Evolutionary conservation across 2,888 invertebrate species (phyloP).

Genomic region (Oscheius myriophilus): DNA sequence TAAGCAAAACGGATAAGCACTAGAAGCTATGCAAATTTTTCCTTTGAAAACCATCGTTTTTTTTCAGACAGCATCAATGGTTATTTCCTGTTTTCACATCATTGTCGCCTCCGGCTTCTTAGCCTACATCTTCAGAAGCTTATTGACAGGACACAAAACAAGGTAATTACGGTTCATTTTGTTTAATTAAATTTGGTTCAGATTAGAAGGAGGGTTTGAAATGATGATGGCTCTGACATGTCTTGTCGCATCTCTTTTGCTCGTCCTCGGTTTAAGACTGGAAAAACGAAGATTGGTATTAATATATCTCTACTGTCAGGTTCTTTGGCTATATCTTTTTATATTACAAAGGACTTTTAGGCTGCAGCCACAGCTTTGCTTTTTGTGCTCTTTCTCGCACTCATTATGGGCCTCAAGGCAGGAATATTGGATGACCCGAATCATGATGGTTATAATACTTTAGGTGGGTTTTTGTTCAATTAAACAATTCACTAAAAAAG

Average conservation of each 20-base stretch:
- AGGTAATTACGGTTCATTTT: not conserved
- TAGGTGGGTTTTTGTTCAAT: constrained; percentile 28
- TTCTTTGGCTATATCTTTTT: not conserved
- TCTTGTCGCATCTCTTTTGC: constrained; percentile 41
- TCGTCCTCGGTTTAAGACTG: constrained; percentile 40
- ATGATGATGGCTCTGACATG: constrained; percentile 29
- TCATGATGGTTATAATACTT: constrained; percentile 46
- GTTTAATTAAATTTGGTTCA: not conserved
- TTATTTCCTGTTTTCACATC: constrained; percentile 50
- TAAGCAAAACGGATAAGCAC: no score
- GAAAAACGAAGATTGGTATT: constrained; percentile 44
- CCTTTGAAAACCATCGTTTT: no score
- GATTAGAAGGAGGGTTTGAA: constrained; percentile 39
- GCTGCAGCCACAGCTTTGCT: constrained; percentile 45
- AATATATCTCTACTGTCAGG: constrained; percentile 51
- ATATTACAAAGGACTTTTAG: constrained; percentile 42
- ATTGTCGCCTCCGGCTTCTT: constrained; percentile 38
- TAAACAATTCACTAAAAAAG: not conserved
- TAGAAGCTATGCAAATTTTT: no score
- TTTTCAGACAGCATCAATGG: constrained; percentile 51
- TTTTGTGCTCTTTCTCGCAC: constrained; percentile 49
- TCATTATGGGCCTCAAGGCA: constrained; percentile 56
- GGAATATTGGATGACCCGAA: constrained; percentile 53
- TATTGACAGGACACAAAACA: constrained; percentile 39
- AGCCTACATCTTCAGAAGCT: constrained; percentile 38